These are phyloP conservation scores for Cotesia typhae DNA, from an alignment of 1,140 invertebrate genomes.

Conservation along the genomic window DNA sequence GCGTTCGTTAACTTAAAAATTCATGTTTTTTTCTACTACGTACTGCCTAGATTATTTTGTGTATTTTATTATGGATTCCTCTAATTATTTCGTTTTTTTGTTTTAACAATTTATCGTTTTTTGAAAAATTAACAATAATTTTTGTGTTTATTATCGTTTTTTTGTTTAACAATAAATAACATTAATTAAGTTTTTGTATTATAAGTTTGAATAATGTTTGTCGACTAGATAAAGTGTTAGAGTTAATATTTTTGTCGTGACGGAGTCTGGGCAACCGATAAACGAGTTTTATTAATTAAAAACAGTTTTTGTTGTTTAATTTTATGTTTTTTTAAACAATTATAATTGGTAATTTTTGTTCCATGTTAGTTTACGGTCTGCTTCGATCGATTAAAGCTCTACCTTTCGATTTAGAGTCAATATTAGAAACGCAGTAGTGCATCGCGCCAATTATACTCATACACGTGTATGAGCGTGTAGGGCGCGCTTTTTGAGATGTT, in stretches of 20 bases:
- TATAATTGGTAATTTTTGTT: too few relatives aligned
- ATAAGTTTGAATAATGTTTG: constrained; percentile 28
- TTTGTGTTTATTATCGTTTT: constrained; percentile 12
- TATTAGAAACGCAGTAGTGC: too few relatives aligned
- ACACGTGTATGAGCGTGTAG: too few relatives aligned
- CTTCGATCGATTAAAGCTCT: too few relatives aligned
- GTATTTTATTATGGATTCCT: constrained; percentile 23
- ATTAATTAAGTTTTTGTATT: constrained; percentile 26
- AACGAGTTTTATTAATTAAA: constrained; percentile 16
- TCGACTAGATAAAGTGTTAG: constrained; percentile 25
- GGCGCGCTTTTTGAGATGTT: too few relatives aligned
- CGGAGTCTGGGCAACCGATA: constrained; percentile 28
- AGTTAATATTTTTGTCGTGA: constrained; percentile 33
- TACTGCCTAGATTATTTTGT: constrained; percentile 53
- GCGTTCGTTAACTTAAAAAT: constrained; percentile 65
- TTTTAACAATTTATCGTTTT: constrained; percentile 31
- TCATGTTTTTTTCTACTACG: constrained; percentile 60
- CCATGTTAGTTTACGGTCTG: too few relatives aligned
- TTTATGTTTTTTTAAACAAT: not conserved
- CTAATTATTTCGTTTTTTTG: constrained; percentile 35
- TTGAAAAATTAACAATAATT: too few relatives aligned
- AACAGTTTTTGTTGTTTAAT: constrained; percentile 4
- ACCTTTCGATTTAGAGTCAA: too few relatives aligned
- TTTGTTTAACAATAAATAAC: constrained; percentile 10
- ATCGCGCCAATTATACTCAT: too few relatives aligned